Percentiles rank a stretch among this genome's conserved stretches.
Conservation (phyloP, 2,888 invertebrate species). For the Diogma glabrata region DNA sequence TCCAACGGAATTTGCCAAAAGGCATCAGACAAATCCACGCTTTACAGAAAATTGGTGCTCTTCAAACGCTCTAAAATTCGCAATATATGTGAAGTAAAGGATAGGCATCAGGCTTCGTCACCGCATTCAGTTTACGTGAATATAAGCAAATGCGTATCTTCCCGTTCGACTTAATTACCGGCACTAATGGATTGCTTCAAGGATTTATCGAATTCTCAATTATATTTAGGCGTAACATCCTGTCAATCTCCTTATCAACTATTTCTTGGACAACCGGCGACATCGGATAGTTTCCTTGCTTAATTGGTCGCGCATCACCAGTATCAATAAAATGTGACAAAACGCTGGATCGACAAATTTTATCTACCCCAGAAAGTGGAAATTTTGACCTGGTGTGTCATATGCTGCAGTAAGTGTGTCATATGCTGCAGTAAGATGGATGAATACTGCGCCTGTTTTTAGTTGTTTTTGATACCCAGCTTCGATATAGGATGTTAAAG, state of each 20-base stretch:
- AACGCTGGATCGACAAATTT: too few species aligned
- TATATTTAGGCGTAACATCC: slow-evolving; percentile 24
- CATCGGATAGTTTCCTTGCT: slow-evolving; percentile 18
- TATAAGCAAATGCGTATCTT: slow-evolving; percentile 22
- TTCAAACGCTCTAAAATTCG: background rate
- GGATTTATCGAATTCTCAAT: background rate
- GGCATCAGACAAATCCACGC: too few species aligned
- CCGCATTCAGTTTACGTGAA: slow-evolving; percentile 23
- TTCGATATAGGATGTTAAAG: too few species aligned
- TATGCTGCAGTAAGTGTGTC: too few species aligned
- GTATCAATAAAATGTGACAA: slow-evolving; percentile 17
- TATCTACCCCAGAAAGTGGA: too few species aligned
- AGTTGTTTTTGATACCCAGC: too few species aligned
- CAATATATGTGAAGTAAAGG: background rate
- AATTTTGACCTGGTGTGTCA: too few species aligned
- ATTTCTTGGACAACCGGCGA: slow-evolving; percentile 18
- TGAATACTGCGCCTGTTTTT: too few species aligned
- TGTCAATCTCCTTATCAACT: slow-evolving; percentile 22
- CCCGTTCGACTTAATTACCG: background rate
- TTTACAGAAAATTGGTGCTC: background rate
- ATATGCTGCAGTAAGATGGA: too few species aligned
- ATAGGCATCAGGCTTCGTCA: slow-evolving; percentile 17
- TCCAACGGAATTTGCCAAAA: too few species aligned
- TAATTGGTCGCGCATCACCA: slow-evolving; percentile 16
- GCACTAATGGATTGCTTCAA: background rate